These are phyloP conservation scores for Odontamblyopus lacepedii DNA, from an alignment of 2,797 vertebrate genomes.

Conservation along the genomic window DNA sequence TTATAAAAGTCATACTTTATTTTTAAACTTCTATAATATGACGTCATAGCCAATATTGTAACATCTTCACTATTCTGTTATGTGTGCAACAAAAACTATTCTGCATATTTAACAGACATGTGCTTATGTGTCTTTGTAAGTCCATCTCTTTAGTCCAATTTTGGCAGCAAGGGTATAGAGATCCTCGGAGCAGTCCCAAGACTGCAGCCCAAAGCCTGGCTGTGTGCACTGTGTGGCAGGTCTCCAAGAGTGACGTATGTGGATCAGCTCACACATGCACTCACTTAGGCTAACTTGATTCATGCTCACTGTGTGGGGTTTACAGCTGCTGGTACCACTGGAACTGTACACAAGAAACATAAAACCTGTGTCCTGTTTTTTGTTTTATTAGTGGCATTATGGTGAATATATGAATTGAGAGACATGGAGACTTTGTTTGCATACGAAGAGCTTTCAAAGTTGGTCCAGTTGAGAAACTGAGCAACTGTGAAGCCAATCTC, in stretches of 20 bases:
- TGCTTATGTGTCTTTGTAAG: conserved; percentile 34
- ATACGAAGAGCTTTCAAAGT: too few species aligned
- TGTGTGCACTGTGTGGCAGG: conserved; percentile 24
- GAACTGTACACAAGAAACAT: conserved; percentile 12
- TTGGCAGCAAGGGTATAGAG: conserved; percentile 28
- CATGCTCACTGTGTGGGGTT: conserved; percentile 41
- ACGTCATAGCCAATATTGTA: too few species aligned
- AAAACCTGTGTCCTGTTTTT: not conserved
- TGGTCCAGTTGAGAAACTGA: too few species aligned
- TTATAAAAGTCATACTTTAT: too few species aligned
- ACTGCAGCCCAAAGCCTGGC: conserved; percentile 39
- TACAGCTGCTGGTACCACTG: conserved; percentile 24
- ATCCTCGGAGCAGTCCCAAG: conserved; percentile 16
- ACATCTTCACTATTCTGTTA: too few species aligned
- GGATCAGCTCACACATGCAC: conserved; percentile 49
- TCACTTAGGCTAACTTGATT: conserved; percentile 47
- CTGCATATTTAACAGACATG: conserved; percentile 28
- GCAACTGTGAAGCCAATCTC: not conserved
- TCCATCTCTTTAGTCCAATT: conserved; percentile 27
- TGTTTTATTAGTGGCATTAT: too few species aligned
- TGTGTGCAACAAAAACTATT: not conserved
- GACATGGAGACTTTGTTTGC: not conserved
- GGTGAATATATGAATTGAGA: too few species aligned
- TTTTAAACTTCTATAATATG: too few species aligned
- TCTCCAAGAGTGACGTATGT: conserved; percentile 41